Base-by-base conservation (phyloP, 1,140 invertebrate genomes). In the Lordiphosa mommai region DNA sequence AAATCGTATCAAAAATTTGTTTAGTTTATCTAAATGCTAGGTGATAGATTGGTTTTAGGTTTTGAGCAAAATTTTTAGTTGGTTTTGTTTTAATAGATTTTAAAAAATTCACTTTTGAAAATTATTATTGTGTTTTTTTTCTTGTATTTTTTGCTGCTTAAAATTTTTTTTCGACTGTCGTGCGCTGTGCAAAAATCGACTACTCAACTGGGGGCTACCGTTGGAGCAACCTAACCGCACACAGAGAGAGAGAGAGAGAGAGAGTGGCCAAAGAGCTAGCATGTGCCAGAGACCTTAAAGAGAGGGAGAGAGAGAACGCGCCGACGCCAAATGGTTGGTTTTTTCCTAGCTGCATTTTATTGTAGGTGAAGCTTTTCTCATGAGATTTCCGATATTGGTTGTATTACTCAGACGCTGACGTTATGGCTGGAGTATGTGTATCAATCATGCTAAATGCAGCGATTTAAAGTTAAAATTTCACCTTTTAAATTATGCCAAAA, bases 151-250 rank as follows among this genome's bases (percentile, higher is more conserved):
- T 49, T 80, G 73, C 57, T 76, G 74, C 72, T 61, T 64, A 67
- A 50, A 76, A 58, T 38, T 69, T 60, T 68, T 68, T 82, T 82
- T 84, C 61, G 67, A 82, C 77, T 84, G 65, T 23, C 40, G 52
- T 51, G 64, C 64, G 68, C 64, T 66, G 71, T 82, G 76, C 77
- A 53, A 80, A 80, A 80, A 76, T 84, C 76, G 61, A 82, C 65
- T 64, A 65, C 59, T 68, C 69, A 57, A 79, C 63, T 43, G 61
- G 66, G 43, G 38, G 20, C 47, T 36, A 32, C 49, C 17, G 37
- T 10, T 23, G n/a, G 37, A 27, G 16, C 14, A 30, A 30, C 20
- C 8, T 9, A 33, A 34, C 44, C 13, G 38, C 4, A 34, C 32
- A 68, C 38, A 46, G 58, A 40, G 58, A 47, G 37, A 36, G 43